Evolutionary conservation across 2,888 invertebrate species (phyloP).

Genomic region (Leptogaster cylindrica): DNA sequence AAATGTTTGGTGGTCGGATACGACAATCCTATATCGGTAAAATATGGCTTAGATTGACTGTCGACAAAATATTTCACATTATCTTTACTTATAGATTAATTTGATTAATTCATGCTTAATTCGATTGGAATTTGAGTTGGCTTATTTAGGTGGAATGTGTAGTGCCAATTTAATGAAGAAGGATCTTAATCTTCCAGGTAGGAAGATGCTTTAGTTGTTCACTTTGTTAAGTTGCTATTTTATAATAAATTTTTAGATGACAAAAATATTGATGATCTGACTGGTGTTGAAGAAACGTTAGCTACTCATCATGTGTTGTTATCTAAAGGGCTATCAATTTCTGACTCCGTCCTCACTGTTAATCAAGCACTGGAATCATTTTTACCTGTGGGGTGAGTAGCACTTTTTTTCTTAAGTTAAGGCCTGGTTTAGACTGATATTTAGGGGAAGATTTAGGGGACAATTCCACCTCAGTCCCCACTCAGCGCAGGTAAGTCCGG

Average conservation of each 20-base stretch:
- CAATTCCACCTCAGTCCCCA: too few relatives aligned
- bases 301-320: conserved; percentile 70
- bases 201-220: neutral
- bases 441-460: neutral
- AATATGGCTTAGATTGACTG: neutral
- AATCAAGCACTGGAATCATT: conserved; percentile 90
- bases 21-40: conserved; percentile 72
- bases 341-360: conserved; percentile 81
- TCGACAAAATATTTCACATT: neutral
- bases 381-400: conserved; percentile 78
- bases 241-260: conserved; percentile 62
- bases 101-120: conserved; percentile 60
- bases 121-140: conserved; percentile 86
- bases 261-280: conserved; percentile 74
- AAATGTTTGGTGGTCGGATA: conserved; percentile 82
- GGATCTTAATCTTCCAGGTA: conserved; percentile 72
- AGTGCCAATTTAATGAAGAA: conserved; percentile 87
- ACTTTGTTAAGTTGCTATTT: neutral
- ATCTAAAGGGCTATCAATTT: conserved; percentile 87
- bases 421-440: neutral
- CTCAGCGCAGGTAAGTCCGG: too few relatives aligned
- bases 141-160: conserved; percentile 90
- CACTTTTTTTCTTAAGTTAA: neutral
- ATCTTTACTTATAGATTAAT: conserved; percentile 53
- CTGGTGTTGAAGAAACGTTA: conserved; percentile 71